phyloP scores from a whole-genome alignment of 2,797 vertebrate species.

The Pangasius sanitwongsei region DNA sequence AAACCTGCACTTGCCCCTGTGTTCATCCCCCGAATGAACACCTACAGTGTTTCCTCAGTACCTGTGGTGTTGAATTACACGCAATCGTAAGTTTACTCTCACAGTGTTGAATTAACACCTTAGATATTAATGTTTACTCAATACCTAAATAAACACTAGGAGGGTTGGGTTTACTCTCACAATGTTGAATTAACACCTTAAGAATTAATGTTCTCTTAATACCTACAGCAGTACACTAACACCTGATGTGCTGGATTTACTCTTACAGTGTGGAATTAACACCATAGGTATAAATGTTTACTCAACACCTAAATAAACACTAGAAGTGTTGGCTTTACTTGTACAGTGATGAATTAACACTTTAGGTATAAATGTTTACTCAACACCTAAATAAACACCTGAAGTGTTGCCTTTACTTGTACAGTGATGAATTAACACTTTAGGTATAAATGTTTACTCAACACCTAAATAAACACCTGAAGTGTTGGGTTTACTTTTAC shows the following conservation, averaged over 20 bases:
- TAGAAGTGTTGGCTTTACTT: neutral
- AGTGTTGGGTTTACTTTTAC: no score
- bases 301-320: neutral
- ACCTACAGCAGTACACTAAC: no score
- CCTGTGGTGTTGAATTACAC: neutral
- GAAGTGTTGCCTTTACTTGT: neutral
- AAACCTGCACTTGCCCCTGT: neutral
- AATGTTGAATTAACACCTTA: no score
- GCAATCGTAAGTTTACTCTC: neutral
- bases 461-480: no score
- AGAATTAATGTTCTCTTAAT: no score
- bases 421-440: no score
- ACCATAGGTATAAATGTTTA: neutral
- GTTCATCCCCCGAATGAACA: neutral
- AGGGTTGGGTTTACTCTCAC: no score
- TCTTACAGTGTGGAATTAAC: no score
- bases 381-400: neutral
- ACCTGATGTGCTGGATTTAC: no score
- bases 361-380: neutral
- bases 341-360: neutral
- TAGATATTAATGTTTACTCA: no score
- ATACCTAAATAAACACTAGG: no score
- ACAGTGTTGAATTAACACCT: neutral
- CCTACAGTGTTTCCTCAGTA: neutral
- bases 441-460: no score